Conservation (phyloP, 1,140 invertebrate genomes). For the Drosophila eugracilis region DNA sequence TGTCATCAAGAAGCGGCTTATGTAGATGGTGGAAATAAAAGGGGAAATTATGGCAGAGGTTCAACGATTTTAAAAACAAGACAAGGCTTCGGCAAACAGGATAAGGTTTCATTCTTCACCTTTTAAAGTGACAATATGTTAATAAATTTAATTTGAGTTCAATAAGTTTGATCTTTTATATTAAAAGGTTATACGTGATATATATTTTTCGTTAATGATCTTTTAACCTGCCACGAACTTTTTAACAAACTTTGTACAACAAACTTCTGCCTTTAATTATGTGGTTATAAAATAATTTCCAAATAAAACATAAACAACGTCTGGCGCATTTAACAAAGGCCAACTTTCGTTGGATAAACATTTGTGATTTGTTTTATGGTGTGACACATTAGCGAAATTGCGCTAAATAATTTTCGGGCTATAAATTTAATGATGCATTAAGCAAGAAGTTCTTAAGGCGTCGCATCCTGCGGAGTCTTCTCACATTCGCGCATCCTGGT, state of each 20-base stretch:
- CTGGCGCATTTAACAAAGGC: constrained; percentile 11
- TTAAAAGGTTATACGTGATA: too few species aligned
- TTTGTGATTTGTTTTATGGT: constrained; percentile 58
- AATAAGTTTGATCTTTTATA: not conserved
- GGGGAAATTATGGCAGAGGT: constrained; percentile 16
- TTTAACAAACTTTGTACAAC: constrained; percentile 3
- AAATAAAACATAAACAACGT: constrained; percentile 5
- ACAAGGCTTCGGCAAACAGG: not conserved
- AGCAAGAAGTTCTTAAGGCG: constrained; percentile 43
- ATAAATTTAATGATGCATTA: constrained; percentile 82
- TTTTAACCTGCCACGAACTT: constrained; percentile 4
- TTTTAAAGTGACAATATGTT: not conserved
- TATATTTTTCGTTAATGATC: too few species aligned
- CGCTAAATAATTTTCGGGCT: constrained; percentile 69
- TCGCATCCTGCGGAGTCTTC: constrained; percentile 23
- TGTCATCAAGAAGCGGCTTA: constrained; percentile 14
- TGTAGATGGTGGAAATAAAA: not conserved
- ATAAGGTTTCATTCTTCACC: not conserved
- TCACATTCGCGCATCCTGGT: constrained; percentile 22
- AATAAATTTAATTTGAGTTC: not conserved
- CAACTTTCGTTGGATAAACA: constrained; percentile 26
- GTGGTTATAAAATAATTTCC: constrained; percentile 12
- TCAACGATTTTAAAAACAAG: not conserved
- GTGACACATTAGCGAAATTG: constrained; percentile 76
- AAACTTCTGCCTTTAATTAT: constrained; percentile 19